Evolutionary conservation across 23 tunicate genomes (phyloP).

Genomic region (Pegea sp.): DNA sequence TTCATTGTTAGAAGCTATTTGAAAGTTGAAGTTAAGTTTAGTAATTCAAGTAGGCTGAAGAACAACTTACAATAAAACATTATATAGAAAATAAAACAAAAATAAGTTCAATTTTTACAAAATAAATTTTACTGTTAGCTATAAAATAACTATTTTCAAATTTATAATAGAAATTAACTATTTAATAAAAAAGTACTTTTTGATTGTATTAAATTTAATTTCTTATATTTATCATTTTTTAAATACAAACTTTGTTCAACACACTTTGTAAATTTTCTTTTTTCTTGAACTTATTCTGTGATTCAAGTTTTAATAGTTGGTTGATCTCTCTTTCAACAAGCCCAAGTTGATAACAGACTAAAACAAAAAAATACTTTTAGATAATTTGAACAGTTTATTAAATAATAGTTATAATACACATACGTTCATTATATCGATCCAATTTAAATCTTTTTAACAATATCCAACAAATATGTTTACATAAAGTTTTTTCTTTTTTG

Average conservation of each 20-base stretch:
- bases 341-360: constrained; percentile 66
- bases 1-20: constrained; percentile 1
- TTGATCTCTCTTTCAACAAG: constrained; percentile 85
- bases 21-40: neutral
- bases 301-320: constrained; percentile 23
- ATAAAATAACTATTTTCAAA: too few species aligned
- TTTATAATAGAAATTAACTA: too few species aligned
- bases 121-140: neutral
- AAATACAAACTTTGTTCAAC: too few species aligned
- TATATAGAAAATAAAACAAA: too few species aligned
- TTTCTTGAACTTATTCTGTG: too few species aligned
- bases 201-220: too few species aligned
- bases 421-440: constrained; percentile 51
- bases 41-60: too few species aligned
- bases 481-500: constrained; percentile 32
- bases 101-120: neutral
- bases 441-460: constrained; percentile 60
- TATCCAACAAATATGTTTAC: constrained; percentile 96
- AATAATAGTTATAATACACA: constrained; percentile 3
- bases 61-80: too few species aligned
- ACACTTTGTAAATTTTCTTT: too few species aligned
- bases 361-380: neutral
- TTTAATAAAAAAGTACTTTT: too few species aligned
- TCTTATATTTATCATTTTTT: too few species aligned
- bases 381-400: neutral